Base-by-base conservation (phyloP, 1,140 invertebrate species). In the Brachionus plicatilis region DNA sequence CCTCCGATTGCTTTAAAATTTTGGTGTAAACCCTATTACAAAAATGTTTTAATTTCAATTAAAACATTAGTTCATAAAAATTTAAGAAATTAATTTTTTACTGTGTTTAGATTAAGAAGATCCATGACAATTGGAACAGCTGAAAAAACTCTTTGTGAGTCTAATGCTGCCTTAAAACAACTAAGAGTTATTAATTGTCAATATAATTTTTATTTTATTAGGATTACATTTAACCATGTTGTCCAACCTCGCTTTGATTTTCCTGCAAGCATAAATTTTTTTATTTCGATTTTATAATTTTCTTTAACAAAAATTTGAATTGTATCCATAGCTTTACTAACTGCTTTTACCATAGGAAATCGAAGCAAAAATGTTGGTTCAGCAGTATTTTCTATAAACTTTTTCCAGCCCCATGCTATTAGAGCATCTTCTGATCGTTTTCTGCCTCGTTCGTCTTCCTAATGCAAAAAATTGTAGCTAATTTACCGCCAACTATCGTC, bases 401-500 rank as follows among this genome's bases (percentile, higher is more conserved):
- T 47, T 45, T 66, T 50, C 88, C 88, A 88, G 9, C 87, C 87
- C 87, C 87, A 88, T 0, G 88, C 88, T 43, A 88, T 86, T 9
- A 86, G 84, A 8, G 85, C 85, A 43, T 88, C 88, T 83, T 88
- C 88, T 8, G 70, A 41, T 45, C 70, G 12, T 20, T 75, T 75
- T 43, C 17, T 43, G 1, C 33, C 6, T 7, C 8, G 17, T 8
- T 3, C n/a, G 17, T 75, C 41, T 2, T 75, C 33, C 41, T 70
- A 12, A 53, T 53, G 4, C 17, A 53, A n/a, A 14, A n/a, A 33
- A 70, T 4, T n/a, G 4, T 11, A 70, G 0, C 6, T 37, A 6
- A 70, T 33, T 33, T 37, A 14, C 24, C 24, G 1, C 24, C 24
- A 24, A 24, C 24, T 1, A 24, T 1, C 24, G 24, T 24, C 1